Conservation (phyloP, 2,113 vertebrate species). For the Mellivora capensis region DNA sequence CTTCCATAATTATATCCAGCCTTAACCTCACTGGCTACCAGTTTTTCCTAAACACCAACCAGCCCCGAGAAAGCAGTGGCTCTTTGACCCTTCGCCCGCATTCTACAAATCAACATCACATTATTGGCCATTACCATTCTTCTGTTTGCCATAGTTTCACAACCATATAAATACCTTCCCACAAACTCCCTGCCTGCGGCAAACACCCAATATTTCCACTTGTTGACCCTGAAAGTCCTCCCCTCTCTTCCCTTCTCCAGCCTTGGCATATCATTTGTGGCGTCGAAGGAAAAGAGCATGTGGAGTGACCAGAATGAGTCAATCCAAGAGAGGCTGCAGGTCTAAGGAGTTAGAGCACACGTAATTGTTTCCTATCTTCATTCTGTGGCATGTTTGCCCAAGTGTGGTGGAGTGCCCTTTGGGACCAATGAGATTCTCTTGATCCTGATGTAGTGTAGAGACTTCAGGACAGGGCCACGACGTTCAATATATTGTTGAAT, state of each 20-base stretch:
- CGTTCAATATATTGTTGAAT: background rate
- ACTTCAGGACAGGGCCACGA: background rate
- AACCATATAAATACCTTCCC: slow-evolving; percentile 22
- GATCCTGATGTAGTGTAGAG: background rate
- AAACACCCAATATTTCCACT: slow-evolving; percentile 25
- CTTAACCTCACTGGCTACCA: background rate
- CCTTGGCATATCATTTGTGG: slow-evolving; percentile 41
- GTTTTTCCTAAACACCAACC: background rate
- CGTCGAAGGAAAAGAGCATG: background rate
- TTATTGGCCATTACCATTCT: background rate
- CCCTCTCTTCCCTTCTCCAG: slow-evolving; percentile 9
- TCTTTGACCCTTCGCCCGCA: background rate
- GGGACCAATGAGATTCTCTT: background rate
- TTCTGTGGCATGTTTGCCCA: background rate
- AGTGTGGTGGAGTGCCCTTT: background rate
- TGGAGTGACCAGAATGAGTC: background rate
- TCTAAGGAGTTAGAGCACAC: background rate
- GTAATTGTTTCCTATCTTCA: slow-evolving; percentile 1
- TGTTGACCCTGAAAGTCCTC: slow-evolving; percentile 11
- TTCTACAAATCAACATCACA: background rate
- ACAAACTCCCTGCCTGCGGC: background rate
- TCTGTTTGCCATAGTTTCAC: background rate
- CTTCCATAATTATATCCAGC: background rate
- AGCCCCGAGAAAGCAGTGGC: background rate
- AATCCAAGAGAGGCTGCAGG: slow-evolving; percentile 1